Evolutionary conservation across 2,797 vertebrate species (phyloP), one percentile per base, ranked within the genome.

Genomic region (Schizopygopsis malacanthus): DNA sequence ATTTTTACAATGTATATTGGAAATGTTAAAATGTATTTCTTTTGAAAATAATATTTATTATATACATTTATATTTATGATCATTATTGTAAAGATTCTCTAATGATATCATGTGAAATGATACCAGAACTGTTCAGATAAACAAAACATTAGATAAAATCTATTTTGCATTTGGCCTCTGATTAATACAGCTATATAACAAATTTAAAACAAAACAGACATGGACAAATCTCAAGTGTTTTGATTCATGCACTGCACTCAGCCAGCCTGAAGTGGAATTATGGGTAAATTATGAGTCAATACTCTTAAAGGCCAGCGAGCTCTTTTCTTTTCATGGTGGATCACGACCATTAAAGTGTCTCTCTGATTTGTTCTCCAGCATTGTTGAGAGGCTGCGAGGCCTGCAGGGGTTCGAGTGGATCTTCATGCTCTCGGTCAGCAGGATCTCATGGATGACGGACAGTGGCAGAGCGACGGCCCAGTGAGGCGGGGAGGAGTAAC

Each of bases 371-470:
- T 81, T 25, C 43, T 59, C 75, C 84, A 86, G 78, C 39, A 22
- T 52, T 7, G n/a, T 25, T 18, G 20, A 78, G 79, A 54, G 22
- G 20, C 61, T 33, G 59, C 12, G n/a, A 76, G 77, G 20, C 71
- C 78, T 82, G 79, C 45, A n/a, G 50, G 61, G 76, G 70, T 65
- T 77, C 5, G 5, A 73, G 67, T n/a, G 45, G n/a, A 85, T 73
- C 87, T 87, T 80, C 83, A 88, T 89, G 88, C 47, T 85, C 61
- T 25, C n/a, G 54, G 65, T 56, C 41, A 54, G 43, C 69, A 25
- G 65, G 61, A 65, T n/a, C 79, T 86, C 61, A 91, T 91, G 90
- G 89, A 91, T 7, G 86, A 90, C 67, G 81, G 85, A 86, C 87
- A 84, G 83, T 82, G 87, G 81, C 84, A 59, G 59, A 87, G 89